Base-by-base conservation (phyloP, 2,888 invertebrate genomes). In the Gymnosoma rotundatum region DNA sequence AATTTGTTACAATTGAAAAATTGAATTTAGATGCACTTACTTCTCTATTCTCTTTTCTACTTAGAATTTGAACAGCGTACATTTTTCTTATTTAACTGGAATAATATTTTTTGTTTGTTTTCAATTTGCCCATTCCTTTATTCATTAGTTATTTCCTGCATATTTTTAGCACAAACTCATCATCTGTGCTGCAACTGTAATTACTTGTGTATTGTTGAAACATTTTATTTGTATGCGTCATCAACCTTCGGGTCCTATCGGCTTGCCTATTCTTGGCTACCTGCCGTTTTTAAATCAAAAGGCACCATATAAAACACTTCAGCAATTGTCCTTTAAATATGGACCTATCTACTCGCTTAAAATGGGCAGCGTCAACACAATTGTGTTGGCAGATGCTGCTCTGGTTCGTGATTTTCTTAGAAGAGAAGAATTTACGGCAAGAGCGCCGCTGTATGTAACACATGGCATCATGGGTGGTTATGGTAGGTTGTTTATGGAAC, bases 381-480 rank as follows among this genome's bases (percentile, higher is more conserved):
- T 98, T 0, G 95, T 98, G 0, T 89, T 98, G 25, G 94, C 96
- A 0, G 97, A 98, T 90, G 94, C 95, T 10, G 93, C 93, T 69
- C 89, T 96, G 72, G 94, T 98, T 63, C 94, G 95, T 83, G 95
- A 96, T 84, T 94, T 95, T 5, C 94, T 98, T 74, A 93, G 95
- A 0, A 95, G 95, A 90, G 96, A 96, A 52, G 94, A 92, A 5
- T 95, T 96, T 86, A 93, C 95, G 4, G 97, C 96, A 16, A 88
- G 92, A 67, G 97, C 97, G 0, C 97, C 97, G 1, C 93, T 98
- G 1, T 96, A 95, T 90, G 92, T 97, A 63, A 97, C 97, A 0
- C 97, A 97, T 89, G 97, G 97, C 45, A 96, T 97, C 82, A 96
- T 97, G 96, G 93, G 95, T 83, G 97, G 97, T 87, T 95, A 96